These are phyloP conservation scores for Platerodrilus igneus DNA, from an alignment of 2,888 invertebrate species.

Conservation along the genomic window DNA sequence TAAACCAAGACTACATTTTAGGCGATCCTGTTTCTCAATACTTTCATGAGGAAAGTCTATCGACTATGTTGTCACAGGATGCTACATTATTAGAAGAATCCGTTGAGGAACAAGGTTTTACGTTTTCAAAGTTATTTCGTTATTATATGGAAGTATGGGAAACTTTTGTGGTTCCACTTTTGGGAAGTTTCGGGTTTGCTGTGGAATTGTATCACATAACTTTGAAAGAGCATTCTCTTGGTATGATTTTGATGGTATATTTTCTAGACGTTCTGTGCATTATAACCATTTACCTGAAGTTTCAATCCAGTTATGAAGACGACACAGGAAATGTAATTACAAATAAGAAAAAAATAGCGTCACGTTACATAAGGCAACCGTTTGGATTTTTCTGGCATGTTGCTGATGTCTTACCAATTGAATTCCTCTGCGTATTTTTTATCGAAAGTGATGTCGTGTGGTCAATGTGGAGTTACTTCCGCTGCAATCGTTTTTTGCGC, in stretches of 20 bases:
- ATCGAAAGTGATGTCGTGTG: conserved; percentile 5
- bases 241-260: conserved; percentile 14
- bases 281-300: conserved; percentile 25
- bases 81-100: too few relatives aligned
- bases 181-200: conserved; percentile 3
- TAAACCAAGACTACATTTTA: conserved; percentile 29
- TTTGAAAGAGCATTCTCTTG: not conserved
- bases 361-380: conserved; percentile 17
- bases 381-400: conserved; percentile 28
- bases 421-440: conserved; percentile 20
- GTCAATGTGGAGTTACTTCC: conserved; percentile 19
- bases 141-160: too few relatives aligned
- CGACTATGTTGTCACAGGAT: too few relatives aligned
- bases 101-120: not conserved
- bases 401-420: conserved; percentile 22
- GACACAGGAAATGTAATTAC: conserved; percentile 27
- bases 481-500: conserved; percentile 26
- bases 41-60: too few relatives aligned
- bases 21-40: too few relatives aligned
- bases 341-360: conserved; percentile 20
- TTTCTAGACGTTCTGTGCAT: conserved; percentile 24
- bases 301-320: conserved; percentile 26
- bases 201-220: conserved; percentile 8
- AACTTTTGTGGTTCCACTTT: not conserved
- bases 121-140: too few relatives aligned